phyloP scores from a whole-genome alignment of 2,797 vertebrate genomes.

The Tympanoctomys barrerae region DNA sequence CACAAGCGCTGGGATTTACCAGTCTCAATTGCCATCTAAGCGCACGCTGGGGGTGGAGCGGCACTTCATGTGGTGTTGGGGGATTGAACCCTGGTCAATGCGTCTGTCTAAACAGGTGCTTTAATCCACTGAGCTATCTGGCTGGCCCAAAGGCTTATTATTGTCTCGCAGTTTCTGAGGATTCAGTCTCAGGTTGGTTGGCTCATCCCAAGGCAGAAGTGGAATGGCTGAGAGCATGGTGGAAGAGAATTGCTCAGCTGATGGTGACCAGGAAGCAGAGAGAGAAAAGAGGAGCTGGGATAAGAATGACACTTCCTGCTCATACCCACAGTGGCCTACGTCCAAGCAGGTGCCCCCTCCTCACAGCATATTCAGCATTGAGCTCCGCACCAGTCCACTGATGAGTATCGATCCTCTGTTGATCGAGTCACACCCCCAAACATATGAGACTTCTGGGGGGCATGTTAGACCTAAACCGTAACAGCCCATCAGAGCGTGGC shows the following conservation, averaged over 20 bases:
- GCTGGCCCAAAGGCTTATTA: background rate
- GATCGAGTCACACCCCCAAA: background rate
- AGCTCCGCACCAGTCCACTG: background rate
- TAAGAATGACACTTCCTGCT: background rate
- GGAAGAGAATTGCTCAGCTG: background rate
- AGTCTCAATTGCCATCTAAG: too few species aligned
- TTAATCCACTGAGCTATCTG: too few species aligned
- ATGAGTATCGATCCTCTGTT: background rate
- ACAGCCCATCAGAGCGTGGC: background rate
- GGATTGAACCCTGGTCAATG: too few species aligned
- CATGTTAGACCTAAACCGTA: background rate
- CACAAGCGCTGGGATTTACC: too few species aligned
- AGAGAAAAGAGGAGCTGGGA: background rate
- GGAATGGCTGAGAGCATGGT: background rate
- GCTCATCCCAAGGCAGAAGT: background rate
- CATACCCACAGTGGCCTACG: background rate
- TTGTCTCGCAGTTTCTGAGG: background rate
- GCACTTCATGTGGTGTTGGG: too few species aligned
- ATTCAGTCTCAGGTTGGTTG: background rate
- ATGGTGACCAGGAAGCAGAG: background rate
- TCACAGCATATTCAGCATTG: background rate
- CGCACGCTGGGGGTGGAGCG: too few species aligned
- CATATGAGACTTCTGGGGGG: background rate
- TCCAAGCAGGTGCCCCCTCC: background rate
- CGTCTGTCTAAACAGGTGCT: too few species aligned